Base-by-base conservation (phyloP, 1,140 invertebrate species). In the Lepeophtheirus salmonis region DNA sequence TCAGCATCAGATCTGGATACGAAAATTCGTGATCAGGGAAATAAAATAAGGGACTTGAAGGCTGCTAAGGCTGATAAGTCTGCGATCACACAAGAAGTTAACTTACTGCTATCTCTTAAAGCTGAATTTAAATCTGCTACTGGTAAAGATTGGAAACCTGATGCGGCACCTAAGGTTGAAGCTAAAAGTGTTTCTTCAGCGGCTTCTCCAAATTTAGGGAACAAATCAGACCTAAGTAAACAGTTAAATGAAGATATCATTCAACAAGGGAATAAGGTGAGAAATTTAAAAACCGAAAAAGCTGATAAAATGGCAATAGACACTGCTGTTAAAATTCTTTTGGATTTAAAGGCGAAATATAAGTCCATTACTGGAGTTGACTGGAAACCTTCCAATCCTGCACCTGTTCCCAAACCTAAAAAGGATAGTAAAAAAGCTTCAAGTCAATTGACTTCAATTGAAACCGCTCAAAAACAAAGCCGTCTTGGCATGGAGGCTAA, bases 401-500 rank as follows among this genome's bases (percentile, higher is more conserved):
- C 65, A 63, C 72, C 76, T 13, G 70, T 69, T 51, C 65, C 69
- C 23, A 63, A 65, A 14, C 62, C 67, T 17, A 65, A 67, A 25
- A 64, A 2, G 14, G 17, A 2, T 20, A 67, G 48, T 60, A 60
- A 60, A 62, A 65, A 60, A 61, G 64, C 18, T 51, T 54, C 17
- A 66, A 66, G 56, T 64, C 66, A 54, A 62, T 17, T 63, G 63
- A 25, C 49, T 25, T 20, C 23, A 17, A 41, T 18, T 26, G 16
- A 21, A 14, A 17, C 23, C 2, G 22, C 23, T 12, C 55, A 57
- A 18, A 57, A 57, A 24, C 41, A 50, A 41, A 17, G 95, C 91
- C 0, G 90, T 56, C 74, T 99, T 3, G 92, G 95, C 21, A 70
- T 99, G 22, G 94, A 97, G 71, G 86, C 82, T 0, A 86, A 78